Percentiles rank a stretch among this genome's conserved stretches.
Evolutionary conservation across 2,888 invertebrate genomes (phyloP).

Genomic region (Clostera curtula): DNA sequence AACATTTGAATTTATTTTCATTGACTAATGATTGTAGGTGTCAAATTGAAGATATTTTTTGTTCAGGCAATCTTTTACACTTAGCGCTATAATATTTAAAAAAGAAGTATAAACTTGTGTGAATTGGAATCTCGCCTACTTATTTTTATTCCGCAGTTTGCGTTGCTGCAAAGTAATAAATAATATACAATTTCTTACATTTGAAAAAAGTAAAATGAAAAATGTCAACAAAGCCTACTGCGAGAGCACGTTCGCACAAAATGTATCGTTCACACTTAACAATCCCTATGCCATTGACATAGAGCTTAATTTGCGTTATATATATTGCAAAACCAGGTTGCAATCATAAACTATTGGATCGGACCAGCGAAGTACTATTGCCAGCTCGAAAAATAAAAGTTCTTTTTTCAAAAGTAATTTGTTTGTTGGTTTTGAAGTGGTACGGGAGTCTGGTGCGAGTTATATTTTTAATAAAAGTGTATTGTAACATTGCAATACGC

Average conservation of each 20-base stretch:
- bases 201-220: conserved; percentile 47
- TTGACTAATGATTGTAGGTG: too few species aligned
- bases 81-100: too few species aligned
- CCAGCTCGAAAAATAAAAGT: conserved; percentile 36
- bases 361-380: conserved; percentile 25
- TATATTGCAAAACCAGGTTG: conserved; percentile 1
- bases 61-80: too few species aligned
- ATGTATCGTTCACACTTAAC: conserved; percentile 4
- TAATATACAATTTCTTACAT: conserved; percentile 36
- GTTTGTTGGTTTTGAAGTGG: conserved; percentile 24
- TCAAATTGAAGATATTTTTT: too few species aligned
- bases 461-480: conserved; percentile 9
- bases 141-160: conserved; percentile 10
- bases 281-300: neutral
- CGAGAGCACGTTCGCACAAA: conserved; percentile 21
- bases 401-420: conserved; percentile 43
- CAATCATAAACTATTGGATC: conserved; percentile 22
- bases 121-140: neutral
- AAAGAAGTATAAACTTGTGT: too few species aligned
- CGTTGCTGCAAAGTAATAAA: conserved; percentile 18
- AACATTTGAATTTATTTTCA: too few species aligned
- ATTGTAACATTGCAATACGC: conserved; percentile 1
- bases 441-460: conserved; percentile 13
- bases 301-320: conserved; percentile 7
- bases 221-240: conserved; percentile 44